Evolutionary conservation across 1,140 invertebrate species (phyloP).

Genomic region (Drosophila tristis): DNA sequence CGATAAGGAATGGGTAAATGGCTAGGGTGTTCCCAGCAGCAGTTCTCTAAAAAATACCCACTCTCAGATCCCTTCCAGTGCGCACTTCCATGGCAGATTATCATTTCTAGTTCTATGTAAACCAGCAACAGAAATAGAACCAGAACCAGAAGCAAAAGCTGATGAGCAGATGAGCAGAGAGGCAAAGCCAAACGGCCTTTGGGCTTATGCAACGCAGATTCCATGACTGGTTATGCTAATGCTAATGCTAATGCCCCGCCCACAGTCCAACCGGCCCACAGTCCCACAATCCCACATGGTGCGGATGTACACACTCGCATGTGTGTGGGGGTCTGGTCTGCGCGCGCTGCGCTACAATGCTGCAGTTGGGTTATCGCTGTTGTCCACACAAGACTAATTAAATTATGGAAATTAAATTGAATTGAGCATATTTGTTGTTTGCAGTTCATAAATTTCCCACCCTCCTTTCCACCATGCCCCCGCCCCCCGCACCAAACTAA

Average conservation of each 20-base stretch:
- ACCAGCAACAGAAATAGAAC: not conserved
- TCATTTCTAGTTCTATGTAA: conserved; percentile 31
- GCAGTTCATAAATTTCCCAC: conserved; percentile 69
- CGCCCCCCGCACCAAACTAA: conserved; percentile 25
- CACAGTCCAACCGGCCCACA: too few species aligned
- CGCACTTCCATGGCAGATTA: conserved; percentile 18
- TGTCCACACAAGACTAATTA: conserved; percentile 60
- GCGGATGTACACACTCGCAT: too few species aligned
- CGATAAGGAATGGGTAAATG: too few species aligned
- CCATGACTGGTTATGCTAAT: conserved; percentile 32
- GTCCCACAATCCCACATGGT: too few species aligned
- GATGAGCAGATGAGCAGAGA: conserved; percentile 19
- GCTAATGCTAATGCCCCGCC: conserved; percentile 7
- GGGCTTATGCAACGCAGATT: too few species aligned
- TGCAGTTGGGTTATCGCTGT: not conserved
- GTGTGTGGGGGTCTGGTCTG: too few species aligned
- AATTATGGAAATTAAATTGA: conserved; percentile 76
- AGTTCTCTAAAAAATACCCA: too few species aligned
- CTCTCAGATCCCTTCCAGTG: not conserved
- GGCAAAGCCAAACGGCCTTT: conserved; percentile 4
- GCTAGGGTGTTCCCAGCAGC: too few species aligned
- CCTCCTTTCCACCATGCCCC: too few species aligned
- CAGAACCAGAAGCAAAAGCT: too few species aligned
- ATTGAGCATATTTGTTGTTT: conserved; percentile 70
- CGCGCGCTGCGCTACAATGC: too few species aligned